Base-by-base conservation (phyloP, 2,113 vertebrate genomes). In the Vireo altiloquus region DNA sequence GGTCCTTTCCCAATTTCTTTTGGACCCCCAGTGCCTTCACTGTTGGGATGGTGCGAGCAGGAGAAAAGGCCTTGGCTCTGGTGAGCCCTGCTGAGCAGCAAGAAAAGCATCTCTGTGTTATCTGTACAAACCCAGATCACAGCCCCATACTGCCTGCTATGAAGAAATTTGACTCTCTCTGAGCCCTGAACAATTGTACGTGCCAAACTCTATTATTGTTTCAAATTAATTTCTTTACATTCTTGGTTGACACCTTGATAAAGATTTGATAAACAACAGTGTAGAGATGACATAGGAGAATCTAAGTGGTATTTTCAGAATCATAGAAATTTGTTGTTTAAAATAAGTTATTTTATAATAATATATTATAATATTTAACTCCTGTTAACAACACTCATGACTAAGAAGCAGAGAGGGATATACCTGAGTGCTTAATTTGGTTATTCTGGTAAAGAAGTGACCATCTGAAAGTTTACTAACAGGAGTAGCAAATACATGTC, bases 11-110 rank as follows among this genome's bases (percentile, higher is more conserved):
- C 49, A 68, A 0, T 13, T 15, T 8, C 18, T 46, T 24, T 22
- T 19, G 17, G 44, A 24, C 2, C 10, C 25, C 12, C 23, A 56
- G 20, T 10, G 14, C 1, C 1, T 33, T 35, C 0, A 0, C 12
- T 69, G 10, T 6, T 7, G 2, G 28, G 3, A 14, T 7, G 12
- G 4, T 3, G 12, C 47, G 46, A 65, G 69, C 5, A 42, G 35
- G 20, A 77, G 49, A 52, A 52, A 77, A 77, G 4, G 2, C 9
- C 13, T n/a, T 68, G 30, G 2, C 3, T 5, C 11, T 46, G 9
- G 8, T 1, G 23, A 42, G 10, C 5, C 3, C 46, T 31, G 19
- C 56, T 54, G 11, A 46, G 10, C 39, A 35, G 1, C 9, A 19
- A 22, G 7, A 8, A 10, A 69, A 91, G 5, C 4, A 2, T 39